Evolutionary conservation across 1,140 invertebrate species (phyloP).

Genomic region (Sycophila sp.): DNA sequence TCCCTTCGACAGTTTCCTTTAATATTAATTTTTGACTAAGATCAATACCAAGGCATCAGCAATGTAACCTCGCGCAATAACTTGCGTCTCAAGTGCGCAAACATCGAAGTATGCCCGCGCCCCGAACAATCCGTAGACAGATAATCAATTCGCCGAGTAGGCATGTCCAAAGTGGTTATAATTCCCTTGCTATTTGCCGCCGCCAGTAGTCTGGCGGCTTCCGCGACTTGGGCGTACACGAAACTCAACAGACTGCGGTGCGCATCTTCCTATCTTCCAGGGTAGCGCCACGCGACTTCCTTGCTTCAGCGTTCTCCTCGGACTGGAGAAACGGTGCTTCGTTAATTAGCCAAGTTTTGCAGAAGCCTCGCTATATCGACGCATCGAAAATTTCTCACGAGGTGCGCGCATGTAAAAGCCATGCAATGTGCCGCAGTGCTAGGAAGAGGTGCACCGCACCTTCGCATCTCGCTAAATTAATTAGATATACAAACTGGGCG

Average conservation of each 20-base stretch:
- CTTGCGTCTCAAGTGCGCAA: too few relatives aligned
- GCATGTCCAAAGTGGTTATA: conserved; percentile 2
- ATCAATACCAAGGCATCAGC: too few relatives aligned
- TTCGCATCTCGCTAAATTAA: conserved; percentile 39
- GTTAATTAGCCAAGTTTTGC: conserved; percentile 47
- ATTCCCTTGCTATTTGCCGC: neutral
- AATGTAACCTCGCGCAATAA: too few relatives aligned
- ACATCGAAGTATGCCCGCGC: too few relatives aligned
- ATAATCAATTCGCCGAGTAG: neutral
- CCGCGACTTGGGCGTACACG: too few relatives aligned
- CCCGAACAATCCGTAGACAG: neutral
- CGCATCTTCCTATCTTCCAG: too few relatives aligned
- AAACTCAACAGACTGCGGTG: too few relatives aligned
- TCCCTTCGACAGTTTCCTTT: too few relatives aligned
- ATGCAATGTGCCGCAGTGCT: too few relatives aligned
- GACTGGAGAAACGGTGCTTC: conserved; percentile 27
- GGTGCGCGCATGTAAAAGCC: conserved; percentile 6
- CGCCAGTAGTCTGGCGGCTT: neutral
- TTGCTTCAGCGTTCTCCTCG: neutral
- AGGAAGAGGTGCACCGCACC: neutral
- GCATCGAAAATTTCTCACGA: conserved; percentile 37
- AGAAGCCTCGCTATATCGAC: conserved; percentile 14
- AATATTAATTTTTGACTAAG: too few relatives aligned
- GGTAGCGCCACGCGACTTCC: too few relatives aligned
- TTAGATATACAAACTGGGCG: conserved; percentile 35